Percentiles rank a stretch among this genome's conserved stretches.
Evolutionary conservation across 2,888 invertebrate species (phyloP).

Genomic region (Colostygia pectinataria): DNA sequence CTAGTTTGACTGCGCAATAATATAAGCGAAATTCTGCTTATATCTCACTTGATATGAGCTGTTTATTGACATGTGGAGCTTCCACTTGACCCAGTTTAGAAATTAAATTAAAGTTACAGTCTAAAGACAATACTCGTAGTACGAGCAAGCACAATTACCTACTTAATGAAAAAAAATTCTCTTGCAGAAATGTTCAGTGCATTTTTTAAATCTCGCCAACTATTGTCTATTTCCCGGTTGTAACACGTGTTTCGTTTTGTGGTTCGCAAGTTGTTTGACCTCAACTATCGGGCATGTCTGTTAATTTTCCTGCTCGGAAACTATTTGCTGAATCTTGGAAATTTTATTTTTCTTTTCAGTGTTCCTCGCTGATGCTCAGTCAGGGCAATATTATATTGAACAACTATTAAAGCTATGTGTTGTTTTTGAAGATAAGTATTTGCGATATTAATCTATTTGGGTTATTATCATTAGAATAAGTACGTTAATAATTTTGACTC

Average conservation of each 20-base stretch:
- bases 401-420: slow-evolving; percentile 11
- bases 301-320: slow-evolving; percentile 38
- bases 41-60: slow-evolving; percentile 31
- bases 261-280: slow-evolving; percentile 19
- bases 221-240: slow-evolving; percentile 12
- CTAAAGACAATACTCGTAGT: too few species aligned
- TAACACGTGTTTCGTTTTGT: slow-evolving; percentile 21
- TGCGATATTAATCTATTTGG: too few species aligned
- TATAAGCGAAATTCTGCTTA: slow-evolving; percentile 28
- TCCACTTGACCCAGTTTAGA: slow-evolving; percentile 29
- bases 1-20: slow-evolving; percentile 10
- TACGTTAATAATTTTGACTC: too few species aligned
- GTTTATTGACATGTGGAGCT: slow-evolving; percentile 28
- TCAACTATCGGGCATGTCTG: slow-evolving; percentile 7
- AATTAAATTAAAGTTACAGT: slow-evolving; percentile 31
- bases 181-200: too few species aligned
- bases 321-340: slow-evolving; percentile 41
- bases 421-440: too few species aligned
- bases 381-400: slow-evolving; percentile 13
- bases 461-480: too few species aligned
- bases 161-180: neutral
- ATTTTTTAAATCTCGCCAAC: too few species aligned
- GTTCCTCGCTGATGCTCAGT: slow-evolving; percentile 6
- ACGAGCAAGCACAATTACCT: too few species aligned
- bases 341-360: slow-evolving; percentile 38